These are phyloP conservation scores for Antheraea yamamai DNA, from an alignment of 2,888 invertebrate species.

Conservation along the genomic window DNA sequence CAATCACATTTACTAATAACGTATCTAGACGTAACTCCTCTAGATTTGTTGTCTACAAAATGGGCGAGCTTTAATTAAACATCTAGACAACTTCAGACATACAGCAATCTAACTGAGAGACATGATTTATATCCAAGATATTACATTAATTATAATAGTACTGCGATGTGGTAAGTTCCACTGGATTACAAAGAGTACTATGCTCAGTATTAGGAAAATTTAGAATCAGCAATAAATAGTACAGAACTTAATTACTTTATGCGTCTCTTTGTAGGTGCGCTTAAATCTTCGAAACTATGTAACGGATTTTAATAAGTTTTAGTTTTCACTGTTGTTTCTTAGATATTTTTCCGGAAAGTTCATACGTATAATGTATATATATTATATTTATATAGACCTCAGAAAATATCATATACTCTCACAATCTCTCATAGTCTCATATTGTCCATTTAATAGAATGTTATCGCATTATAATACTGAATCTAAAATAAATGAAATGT, in stretches of 20 bases:
- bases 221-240: not conserved
- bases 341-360: too few relatives aligned
- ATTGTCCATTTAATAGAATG: too few relatives aligned
- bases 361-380: too few relatives aligned
- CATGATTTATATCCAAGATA: conserved; percentile 14
- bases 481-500: too few relatives aligned
- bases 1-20: not conserved
- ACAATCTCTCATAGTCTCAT: too few relatives aligned
- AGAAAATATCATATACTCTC: too few relatives aligned
- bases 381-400: too few relatives aligned
- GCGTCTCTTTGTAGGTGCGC: not conserved
- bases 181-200: not conserved
- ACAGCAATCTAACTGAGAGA: not conserved
- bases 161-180: not conserved
- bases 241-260: too few relatives aligned
- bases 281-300: too few relatives aligned
- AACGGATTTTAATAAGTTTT: too few relatives aligned
- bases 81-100: not conserved
- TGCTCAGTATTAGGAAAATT: not conserved
- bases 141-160: conserved; percentile 1
- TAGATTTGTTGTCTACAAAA: conserved; percentile 10
- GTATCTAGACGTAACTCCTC: not conserved
- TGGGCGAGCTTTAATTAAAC: conserved; percentile 10
- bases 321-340: too few relatives aligned
- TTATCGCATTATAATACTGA: too few relatives aligned